Base-by-base conservation (phyloP, 2,797 vertebrate genomes). In the Sardinella longiceps region DNA sequence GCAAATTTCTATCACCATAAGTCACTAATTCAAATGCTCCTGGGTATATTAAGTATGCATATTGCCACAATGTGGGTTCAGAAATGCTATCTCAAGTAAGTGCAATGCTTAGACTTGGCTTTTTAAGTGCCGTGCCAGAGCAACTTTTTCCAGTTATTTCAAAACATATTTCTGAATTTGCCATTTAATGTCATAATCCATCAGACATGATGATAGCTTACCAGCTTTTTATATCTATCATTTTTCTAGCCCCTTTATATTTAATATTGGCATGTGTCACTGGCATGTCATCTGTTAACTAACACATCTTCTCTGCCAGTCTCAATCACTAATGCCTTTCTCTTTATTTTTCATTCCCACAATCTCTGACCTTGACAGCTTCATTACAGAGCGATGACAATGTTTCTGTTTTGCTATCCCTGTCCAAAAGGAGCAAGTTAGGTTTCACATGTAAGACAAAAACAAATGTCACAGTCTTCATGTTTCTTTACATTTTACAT, bases 1-100 rank as follows among this genome's bases (percentile, higher is more conserved):
- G 70, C 70, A 77, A 77, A 43, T 77, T 77, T 23, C 37, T 77
- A 77, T 77, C 70, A 77, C 70, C 70, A 77, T 7, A 77, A 77
- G 33, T 23, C 33, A 43, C 70, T 77, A 77, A 77, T 77, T 77
- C 70, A 43, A 77, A 77, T 43, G 70, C 70, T 43, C 70, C 70
- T 39, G 70, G 70, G 70, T 23, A 77, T 39, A 43, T 77, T 77
- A 77, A 77, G 33, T 43, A 77, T 77, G 70, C 70, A 77, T 77
- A 77, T 77, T 43, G 9, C 37, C 70, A 77, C 33, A 77, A 14
- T 39, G 12, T 43, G 37, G 70, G 33, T 77, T 77, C 70, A 20
- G 15, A 77, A 77, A 43, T 37, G 15, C 33, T 20, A 20, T 43
- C 70, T 43, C 2, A 77, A 23, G 70, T 43, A 6, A 70, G 70